A percentile compares a stretch with the other conserved stretches of the same genome.
Conservation (phyloP, 1,140 invertebrate genomes). For the Macrosteles quadrilineatus region DNA sequence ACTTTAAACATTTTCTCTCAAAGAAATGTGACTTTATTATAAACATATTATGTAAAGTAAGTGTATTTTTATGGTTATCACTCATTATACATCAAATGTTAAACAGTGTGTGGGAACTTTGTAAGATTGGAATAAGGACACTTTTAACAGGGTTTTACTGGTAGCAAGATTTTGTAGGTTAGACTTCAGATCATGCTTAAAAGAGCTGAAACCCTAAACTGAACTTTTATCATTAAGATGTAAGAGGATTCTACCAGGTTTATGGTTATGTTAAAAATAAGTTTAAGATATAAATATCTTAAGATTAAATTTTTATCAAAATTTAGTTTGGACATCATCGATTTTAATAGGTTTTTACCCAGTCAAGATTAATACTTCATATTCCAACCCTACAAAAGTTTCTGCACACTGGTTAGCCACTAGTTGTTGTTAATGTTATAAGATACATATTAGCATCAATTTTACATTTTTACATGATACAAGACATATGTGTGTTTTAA, state of each 20-base stretch:
- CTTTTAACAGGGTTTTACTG: too few relatives aligned
- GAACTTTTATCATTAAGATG: too few relatives aligned
- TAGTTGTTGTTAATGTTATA: slow-evolving; percentile 1
- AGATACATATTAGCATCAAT: slow-evolving; percentile 3
- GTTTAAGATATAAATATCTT: too few relatives aligned
- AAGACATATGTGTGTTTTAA: not conserved
- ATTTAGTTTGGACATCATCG: too few relatives aligned
- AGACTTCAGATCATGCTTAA: too few relatives aligned
- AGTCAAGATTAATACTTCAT: not conserved
- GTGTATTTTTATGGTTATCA: not conserved
- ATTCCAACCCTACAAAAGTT: not conserved
- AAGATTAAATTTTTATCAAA: too few relatives aligned
- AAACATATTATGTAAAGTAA: not conserved
- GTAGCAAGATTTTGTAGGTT: too few relatives aligned
- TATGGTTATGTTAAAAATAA: too few relatives aligned
- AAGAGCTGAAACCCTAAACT: too few relatives aligned
- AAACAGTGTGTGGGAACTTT: not conserved
- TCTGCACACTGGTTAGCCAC: not conserved
- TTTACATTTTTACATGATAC: slow-evolving; percentile 21
- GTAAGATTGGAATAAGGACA: not conserved
- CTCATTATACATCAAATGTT: not conserved
- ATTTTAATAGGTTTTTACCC: too few relatives aligned
- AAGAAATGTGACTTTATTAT: not conserved
- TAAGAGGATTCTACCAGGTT: too few relatives aligned
- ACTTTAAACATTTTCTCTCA: not conserved